A percentile compares a stretch with the other conserved stretches of the same genome.
Conservation (phyloP, 2,888 invertebrate genomes). For the Deilephila elpenor region DNA sequence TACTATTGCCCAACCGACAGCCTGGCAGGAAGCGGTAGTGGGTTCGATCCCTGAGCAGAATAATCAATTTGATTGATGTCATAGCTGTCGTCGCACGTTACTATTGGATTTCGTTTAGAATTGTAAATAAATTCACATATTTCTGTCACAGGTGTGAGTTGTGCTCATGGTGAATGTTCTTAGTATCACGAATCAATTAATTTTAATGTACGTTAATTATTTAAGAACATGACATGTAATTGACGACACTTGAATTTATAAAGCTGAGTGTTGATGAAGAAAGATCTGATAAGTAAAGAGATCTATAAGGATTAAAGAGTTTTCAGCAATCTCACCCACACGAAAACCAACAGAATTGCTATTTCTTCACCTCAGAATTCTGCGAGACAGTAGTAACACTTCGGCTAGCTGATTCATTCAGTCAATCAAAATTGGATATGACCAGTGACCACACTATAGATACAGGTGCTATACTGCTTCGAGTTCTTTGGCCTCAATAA, state of each 20-base stretch:
- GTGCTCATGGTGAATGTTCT: conserved; percentile 6
- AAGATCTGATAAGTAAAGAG: no score
- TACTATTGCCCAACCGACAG: conserved; percentile 39
- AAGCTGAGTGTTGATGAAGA: no score
- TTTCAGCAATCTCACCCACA: no score
- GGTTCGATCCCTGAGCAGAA: conserved; percentile 75
- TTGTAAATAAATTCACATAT: conserved; percentile 49
- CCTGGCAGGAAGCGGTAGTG: conserved; percentile 77
- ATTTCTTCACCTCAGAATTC: neutral
- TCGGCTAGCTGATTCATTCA: neutral
- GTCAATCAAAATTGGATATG: neutral
- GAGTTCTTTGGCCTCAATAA: neutral
- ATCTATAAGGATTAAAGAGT: no score
- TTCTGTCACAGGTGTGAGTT: conserved; percentile 40
- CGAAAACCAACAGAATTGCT: no score
- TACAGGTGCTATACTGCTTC: neutral
- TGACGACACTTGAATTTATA: neutral
- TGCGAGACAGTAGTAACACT: neutral
- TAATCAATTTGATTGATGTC: conserved; percentile 68
- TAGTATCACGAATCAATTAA: conserved; percentile 6
- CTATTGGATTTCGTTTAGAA: conserved; percentile 58
- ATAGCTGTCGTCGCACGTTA: conserved; percentile 58
- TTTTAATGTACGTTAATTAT: neutral
- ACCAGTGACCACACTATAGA: neutral
- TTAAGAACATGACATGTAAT: neutral